Base-by-base conservation (phyloP, 2,888 invertebrate genomes). In the Tetropium fuscum region DNA sequence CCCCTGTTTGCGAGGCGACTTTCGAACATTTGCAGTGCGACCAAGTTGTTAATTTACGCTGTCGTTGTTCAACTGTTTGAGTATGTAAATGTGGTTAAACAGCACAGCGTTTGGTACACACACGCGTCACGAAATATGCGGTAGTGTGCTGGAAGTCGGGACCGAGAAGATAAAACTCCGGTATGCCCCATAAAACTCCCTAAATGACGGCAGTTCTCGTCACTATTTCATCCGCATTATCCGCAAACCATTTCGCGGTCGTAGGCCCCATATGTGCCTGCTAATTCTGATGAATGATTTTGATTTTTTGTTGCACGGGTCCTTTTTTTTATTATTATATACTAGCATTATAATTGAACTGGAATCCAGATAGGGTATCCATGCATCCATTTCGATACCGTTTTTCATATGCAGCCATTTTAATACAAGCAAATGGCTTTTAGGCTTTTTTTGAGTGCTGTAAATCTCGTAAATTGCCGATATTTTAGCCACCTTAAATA, bases 261-360 rank as follows among this genome's bases (percentile, higher is more conserved):
- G 73, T 58, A 51, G 61, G 65, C 66, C 77, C 75, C 76, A 78
- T 77, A 76, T 74, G 73, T 70, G 73, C 71, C 59, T 64, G 61
- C 74, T 80, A 81, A 81, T 78, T 74, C 77, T 76, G 79, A 81
- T 79, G 77, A 78, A 81, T 78, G 80, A 72, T 74, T 78, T 80
- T 79, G 78, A 80, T 80, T 79, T 78, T 70, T 76, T n/a, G n/a
- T 76, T 74, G 27, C 40, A 55, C 58, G 40, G 56, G 61, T 59
- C 56, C 40, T 57, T 59, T n/a, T n/a, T 60, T 68, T 66, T 66
- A 64, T 68, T 65, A 63, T 63, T 65, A 67, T 63, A 63, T 63
- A 63, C 59, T 56, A 57, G 41, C 3, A 30, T 13, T 27, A 54
- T 64, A 67, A 67, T 64, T 64, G 67, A 57, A 60, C 68, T 64